These are phyloP conservation scores for Aproaerema taeniolella DNA, from an alignment of 2,888 invertebrate species.

Conservation along the genomic window DNA sequence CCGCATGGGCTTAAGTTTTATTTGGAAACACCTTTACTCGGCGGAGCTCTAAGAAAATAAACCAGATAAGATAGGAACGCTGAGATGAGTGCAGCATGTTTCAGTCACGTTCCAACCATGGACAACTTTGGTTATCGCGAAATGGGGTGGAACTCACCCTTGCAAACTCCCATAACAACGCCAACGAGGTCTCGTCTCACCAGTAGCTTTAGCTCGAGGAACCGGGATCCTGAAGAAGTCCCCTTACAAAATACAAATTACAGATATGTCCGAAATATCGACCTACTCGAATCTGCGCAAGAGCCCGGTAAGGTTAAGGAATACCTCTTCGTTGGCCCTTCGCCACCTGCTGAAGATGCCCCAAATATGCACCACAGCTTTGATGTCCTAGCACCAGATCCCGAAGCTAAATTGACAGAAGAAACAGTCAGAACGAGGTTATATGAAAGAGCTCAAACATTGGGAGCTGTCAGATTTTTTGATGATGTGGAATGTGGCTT, in stretches of 20 bases:
- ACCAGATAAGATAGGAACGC: constrained; percentile 59
- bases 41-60: constrained; percentile 39
- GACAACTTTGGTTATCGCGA: constrained; percentile 81
- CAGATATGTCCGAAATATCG: constrained; percentile 55
- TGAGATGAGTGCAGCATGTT: constrained; percentile 19
- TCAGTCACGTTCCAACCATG: constrained; percentile 63
- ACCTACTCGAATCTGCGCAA: constrained; percentile 80
- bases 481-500: constrained; percentile 86
- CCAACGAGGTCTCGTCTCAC: constrained; percentile 46
- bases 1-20: too few species aligned
- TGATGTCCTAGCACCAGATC: constrained; percentile 81
- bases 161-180: constrained; percentile 48
- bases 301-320: constrained; percentile 70
- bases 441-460: constrained; percentile 82
- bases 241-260: constrained; percentile 67
- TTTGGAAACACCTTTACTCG: neutral
- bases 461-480: constrained; percentile 82
- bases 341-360: constrained; percentile 88
- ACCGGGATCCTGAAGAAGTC: constrained; percentile 71
- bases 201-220: constrained; percentile 64
- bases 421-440: constrained; percentile 83
- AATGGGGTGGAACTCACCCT: constrained; percentile 70
- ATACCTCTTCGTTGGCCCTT: constrained; percentile 87
- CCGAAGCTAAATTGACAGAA: constrained; percentile 83
- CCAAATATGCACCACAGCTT: constrained; percentile 88